Evolutionary conservation across 2,113 vertebrate genomes (phyloP).

Genomic region (Hydrolagus affinis): DNA sequence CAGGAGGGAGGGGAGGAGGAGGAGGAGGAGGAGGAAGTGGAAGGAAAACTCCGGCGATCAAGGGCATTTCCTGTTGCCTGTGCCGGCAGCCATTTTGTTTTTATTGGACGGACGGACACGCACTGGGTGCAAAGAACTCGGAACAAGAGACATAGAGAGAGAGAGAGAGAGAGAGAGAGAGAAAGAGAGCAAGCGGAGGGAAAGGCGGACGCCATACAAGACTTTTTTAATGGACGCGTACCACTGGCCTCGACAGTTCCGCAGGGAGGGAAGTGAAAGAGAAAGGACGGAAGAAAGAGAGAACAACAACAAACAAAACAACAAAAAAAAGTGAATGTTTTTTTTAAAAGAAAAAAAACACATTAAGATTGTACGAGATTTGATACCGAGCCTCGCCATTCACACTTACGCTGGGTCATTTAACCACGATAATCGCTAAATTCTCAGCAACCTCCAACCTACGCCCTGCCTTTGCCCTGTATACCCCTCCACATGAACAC

Average conservation of each 20-base stretch:
- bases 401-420: too few species aligned
- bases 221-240: neutral
- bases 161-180: neutral
- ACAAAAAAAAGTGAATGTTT: constrained; percentile 29
- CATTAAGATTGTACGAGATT: constrained; percentile 34
- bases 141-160: neutral
- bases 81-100: constrained; percentile 60
- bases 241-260: constrained; percentile 9
- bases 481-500: constrained; percentile 36
- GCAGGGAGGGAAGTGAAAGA: neutral
- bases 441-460: too few species aligned
- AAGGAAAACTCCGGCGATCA: constrained; percentile 49
- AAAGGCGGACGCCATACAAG: neutral
- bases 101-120: constrained; percentile 41
- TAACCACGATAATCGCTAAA: too few species aligned
- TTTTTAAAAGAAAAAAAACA: constrained; percentile 29
- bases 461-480: constrained; percentile 36
- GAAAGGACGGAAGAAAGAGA: neutral
- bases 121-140: neutral
- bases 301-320: constrained; percentile 34
- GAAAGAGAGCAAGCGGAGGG: neutral
- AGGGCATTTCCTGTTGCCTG: constrained; percentile 56
- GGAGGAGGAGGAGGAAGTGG: constrained; percentile 39
- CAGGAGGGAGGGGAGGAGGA: constrained; percentile 35
- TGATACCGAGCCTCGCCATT: too few species aligned